A percentile compares a stretch with the other conserved stretches of the same genome.
phyloP scores from a whole-genome alignment of 2,888 invertebrate species.

The Lepidochitona cinerea region DNA sequence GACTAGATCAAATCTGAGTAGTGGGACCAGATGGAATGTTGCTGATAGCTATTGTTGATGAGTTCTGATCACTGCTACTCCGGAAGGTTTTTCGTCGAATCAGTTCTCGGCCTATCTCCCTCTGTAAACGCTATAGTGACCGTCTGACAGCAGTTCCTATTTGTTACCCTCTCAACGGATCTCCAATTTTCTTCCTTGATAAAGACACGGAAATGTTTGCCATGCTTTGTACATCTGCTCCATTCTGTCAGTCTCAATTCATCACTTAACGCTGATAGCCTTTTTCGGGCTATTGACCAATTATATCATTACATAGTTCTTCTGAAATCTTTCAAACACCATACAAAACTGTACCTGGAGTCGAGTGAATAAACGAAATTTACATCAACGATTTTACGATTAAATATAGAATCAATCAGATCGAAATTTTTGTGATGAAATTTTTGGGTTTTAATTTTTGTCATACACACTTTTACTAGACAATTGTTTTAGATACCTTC shows the following conservation, averaged over 20 bases:
- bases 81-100: no score
- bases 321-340: no score
- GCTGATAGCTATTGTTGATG: constrained; percentile 1
- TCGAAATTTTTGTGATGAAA: no score
- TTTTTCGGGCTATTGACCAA: not conserved
- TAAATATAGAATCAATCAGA: no score
- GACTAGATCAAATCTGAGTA: not conserved
- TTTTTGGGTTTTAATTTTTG: no score
- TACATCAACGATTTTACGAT: no score
- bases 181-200: not conserved
- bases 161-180: not conserved
- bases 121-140: not conserved
- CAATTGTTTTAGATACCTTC: no score
- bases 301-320: not conserved
- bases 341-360: no score
- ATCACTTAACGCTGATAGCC: not conserved
- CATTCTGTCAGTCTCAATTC: not conserved
- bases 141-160: not conserved
- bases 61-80: not conserved
- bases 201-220: constrained; percentile 3
- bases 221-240: not conserved
- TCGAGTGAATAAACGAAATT: no score
- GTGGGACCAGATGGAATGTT: not conserved
- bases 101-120: not conserved
- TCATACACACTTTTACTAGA: no score